Evolutionary conservation across 2,113 vertebrate species (phyloP).

Genomic region (Fregetta grallaria): DNA sequence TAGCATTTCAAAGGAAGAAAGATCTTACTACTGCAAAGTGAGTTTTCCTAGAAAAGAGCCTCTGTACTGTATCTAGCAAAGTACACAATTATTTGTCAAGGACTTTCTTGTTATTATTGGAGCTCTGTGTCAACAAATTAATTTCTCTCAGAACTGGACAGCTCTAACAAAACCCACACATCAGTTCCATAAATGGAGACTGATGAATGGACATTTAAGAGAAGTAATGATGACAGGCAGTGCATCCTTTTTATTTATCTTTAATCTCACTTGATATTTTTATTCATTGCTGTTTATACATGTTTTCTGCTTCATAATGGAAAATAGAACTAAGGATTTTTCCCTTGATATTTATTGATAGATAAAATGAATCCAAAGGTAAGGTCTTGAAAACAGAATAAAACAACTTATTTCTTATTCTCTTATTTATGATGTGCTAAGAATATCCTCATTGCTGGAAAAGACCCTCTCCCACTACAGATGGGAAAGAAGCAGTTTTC

Average conservation of each 20-base stretch:
- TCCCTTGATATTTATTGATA: background rate
- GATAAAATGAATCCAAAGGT: background rate
- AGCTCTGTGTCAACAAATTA: slow-evolving; percentile 16
- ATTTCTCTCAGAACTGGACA: background rate
- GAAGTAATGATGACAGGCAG: background rate
- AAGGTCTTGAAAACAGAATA: background rate
- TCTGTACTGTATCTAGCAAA: background rate
- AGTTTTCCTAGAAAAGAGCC: background rate
- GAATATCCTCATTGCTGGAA: background rate
- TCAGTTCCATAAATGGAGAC: background rate
- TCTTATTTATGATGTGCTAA: background rate
- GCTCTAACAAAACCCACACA: background rate
- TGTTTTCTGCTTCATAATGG: background rate
- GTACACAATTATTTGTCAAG: background rate
- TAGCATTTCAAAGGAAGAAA: background rate
- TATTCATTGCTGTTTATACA: background rate
- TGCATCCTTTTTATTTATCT: background rate
- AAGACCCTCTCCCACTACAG: background rate
- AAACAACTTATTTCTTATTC: background rate
- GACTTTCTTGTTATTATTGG: background rate
- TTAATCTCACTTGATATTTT: background rate
- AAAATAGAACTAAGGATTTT: background rate
- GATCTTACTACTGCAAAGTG: background rate
- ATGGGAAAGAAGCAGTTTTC: background rate
- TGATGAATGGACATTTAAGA: background rate